Evolutionary conservation across 2,888 invertebrate species (phyloP).

Genomic region (Meganola albula): DNA sequence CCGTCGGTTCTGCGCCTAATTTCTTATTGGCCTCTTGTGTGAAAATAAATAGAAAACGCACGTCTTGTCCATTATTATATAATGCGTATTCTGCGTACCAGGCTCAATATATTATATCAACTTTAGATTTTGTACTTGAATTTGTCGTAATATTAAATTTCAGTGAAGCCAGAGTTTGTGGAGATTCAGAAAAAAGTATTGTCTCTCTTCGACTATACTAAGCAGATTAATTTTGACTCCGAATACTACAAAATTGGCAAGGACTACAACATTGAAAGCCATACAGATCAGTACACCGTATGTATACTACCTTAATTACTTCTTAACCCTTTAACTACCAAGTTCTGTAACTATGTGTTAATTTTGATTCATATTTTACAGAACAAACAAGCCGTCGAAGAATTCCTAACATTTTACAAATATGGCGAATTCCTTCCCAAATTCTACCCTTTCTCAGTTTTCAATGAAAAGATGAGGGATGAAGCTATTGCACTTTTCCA

Average conservation of each 20-base stretch:
- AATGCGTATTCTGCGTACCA: background rate
- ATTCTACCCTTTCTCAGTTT: constrained; percentile 72
- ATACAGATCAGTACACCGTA: constrained; percentile 55
- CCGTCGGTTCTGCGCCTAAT: background rate
- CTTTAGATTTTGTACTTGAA: background rate
- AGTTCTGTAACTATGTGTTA: background rate
- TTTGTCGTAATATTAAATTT: constrained; percentile 2
- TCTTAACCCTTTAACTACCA: background rate
- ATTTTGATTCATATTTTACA: constrained; percentile 27
- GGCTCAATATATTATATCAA: background rate
- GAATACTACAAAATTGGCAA: constrained; percentile 52
- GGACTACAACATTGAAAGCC: constrained; percentile 49
- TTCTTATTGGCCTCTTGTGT: no score
- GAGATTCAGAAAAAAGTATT: constrained; percentile 2
- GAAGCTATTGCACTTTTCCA: constrained; percentile 75
- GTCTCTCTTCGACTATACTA: constrained; percentile 10
- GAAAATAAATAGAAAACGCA: no score
- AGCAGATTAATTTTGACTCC: constrained; percentile 25
- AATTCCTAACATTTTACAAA: constrained; percentile 57
- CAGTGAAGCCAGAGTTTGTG: constrained; percentile 30
- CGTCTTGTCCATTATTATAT: background rate
- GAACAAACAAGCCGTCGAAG: constrained; percentile 61
- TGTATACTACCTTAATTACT: constrained; percentile 21
- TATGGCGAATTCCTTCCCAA: constrained; percentile 69
- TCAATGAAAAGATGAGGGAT: constrained; percentile 55